Evolutionary conservation across 1,140 invertebrate species (phyloP).

Genomic region (Pectinophora gossypiella): DNA sequence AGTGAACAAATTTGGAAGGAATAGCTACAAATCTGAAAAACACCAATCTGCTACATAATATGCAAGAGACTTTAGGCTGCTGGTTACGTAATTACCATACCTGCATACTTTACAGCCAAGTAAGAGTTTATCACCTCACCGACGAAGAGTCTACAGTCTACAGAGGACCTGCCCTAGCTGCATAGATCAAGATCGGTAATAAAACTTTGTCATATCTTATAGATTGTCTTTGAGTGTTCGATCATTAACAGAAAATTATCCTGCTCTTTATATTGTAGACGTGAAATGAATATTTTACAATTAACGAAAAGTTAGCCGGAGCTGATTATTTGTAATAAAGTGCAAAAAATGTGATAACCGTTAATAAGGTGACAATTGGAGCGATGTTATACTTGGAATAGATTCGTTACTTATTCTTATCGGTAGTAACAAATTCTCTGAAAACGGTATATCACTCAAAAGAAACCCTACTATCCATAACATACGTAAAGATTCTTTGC

Average conservation of each 20-base stretch:
- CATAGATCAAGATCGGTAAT: neutral
- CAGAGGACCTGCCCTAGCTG: neutral
- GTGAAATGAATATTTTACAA: neutral
- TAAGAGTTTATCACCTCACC: neutral
- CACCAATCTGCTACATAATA: neutral
- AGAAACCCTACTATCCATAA: too few species aligned
- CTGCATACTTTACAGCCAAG: neutral
- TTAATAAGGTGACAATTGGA: too few species aligned
- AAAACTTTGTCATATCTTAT: neutral
- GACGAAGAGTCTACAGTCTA: neutral
- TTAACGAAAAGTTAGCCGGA: too few species aligned
- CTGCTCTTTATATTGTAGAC: neutral
- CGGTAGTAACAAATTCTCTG: too few species aligned
- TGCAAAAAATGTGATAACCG: too few species aligned
- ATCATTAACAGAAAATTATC: neutral
- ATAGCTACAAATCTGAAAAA: neutral
- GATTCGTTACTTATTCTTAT: too few species aligned
- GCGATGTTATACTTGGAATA: too few species aligned
- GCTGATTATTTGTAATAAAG: too few species aligned
- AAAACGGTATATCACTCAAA: too few species aligned
- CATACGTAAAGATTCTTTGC: too few species aligned
- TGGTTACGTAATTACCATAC: neutral
- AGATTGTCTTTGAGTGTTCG: neutral
- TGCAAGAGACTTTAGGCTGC: neutral
- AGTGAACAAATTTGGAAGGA: neutral